A percentile compares a stretch with the other conserved stretches of the same genome.
Evolutionary conservation across 2,797 vertebrate species (phyloP).

Genomic region (Hapalemur alaotrensis): DNA sequence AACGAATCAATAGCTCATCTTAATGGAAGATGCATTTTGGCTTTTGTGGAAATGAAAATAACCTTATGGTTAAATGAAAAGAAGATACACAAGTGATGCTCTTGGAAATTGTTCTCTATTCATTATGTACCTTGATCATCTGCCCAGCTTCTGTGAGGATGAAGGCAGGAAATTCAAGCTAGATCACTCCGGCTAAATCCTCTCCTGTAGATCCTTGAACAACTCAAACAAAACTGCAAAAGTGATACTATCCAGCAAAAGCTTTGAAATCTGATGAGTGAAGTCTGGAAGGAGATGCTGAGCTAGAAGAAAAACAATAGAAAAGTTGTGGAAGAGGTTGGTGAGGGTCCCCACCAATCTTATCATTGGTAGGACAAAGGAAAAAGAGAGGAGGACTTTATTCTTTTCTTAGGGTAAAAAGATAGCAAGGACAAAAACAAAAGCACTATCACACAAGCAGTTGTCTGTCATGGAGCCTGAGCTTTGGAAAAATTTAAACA

Average conservation of each 20-base stretch:
- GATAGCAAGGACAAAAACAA: not conserved
- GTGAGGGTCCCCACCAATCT: not conserved
- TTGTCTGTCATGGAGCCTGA: not conserved
- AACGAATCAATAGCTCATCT: not conserved
- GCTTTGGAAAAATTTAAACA: not conserved
- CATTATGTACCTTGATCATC: not conserved
- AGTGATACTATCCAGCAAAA: not conserved
- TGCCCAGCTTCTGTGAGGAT: not conserved
- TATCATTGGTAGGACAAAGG: not conserved
- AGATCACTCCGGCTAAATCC: not conserved
- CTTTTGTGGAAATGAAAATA: not conserved
- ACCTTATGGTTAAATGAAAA: not conserved
- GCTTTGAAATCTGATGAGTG: not conserved
- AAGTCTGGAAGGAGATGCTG: not conserved
- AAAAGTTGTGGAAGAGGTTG: not conserved
- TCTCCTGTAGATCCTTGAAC: not conserved
- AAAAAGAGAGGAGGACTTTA: not conserved
- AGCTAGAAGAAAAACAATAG: not conserved
- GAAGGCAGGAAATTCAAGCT: not conserved
- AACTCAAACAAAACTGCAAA: not conserved
- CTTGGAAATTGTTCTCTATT: constrained; percentile 22
- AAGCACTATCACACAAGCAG: not conserved
- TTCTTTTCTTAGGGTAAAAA: not conserved
- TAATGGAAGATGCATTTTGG: not conserved
- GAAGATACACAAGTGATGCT: not conserved